Base-by-base conservation (phyloP, 2,797 vertebrate species). In the Sebastes nivosus region DNA sequence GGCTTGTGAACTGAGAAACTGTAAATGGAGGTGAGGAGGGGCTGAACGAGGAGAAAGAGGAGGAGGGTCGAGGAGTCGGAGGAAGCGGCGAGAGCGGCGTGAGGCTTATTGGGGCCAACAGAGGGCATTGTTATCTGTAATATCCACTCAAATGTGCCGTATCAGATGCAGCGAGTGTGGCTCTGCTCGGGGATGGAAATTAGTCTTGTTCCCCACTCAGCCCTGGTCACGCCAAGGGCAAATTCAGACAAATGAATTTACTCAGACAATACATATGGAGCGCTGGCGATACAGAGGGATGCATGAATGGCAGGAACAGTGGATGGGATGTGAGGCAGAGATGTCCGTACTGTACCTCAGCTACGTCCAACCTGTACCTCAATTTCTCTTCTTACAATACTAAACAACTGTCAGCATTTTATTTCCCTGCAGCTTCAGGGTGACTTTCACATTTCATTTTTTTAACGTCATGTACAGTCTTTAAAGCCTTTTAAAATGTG, bases 41-140 rank as follows among this genome's bases (percentile, higher is more conserved):
- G 22, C 42, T 65, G 71, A 72, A 57, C n/a, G 14, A 22, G 58
- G 14, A 29, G 75, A 32, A 38, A 67, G 46, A 68, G 27, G 42
- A 80, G 74, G 70, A 69, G 81, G 42, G 59, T 54, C 1, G 79
- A 73, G 65, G 75, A 83, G 84, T 52, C 6, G 46, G 68, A 71
- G 73, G 77, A 18, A 77, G 85, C 54, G 34, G 74, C 1, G 6
- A 50, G 84, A 81, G 81, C 54, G 24, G 69, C 80, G 25, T 72
- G 84, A 84, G 81, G 85, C 83, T 93, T 92, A 94, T 93, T 93
- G 91, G 88, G 91, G 92, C 91, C 93, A 93, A 94, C 89, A 91
- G 94, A 94, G 93, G 93, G 85, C 93, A 93, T 91, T 87, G 93
- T 93, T 94, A 94, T 95, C 92, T 89, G 88, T 92, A 93, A 92